Conservation (phyloP, 2,888 invertebrate genomes). For the Pollenia griseotomentosa region DNA sequence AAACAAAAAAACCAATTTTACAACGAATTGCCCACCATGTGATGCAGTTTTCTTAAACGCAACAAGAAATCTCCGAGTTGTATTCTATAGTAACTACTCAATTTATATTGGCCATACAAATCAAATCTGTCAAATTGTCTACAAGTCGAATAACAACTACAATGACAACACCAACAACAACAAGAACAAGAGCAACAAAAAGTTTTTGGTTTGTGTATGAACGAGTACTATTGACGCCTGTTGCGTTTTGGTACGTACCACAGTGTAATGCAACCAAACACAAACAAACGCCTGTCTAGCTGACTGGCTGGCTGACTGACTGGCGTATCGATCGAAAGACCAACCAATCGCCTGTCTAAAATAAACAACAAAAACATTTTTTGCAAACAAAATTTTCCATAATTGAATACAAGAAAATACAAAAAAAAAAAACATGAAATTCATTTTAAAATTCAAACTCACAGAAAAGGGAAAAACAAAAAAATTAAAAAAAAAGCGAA, state of each 20-base stretch:
- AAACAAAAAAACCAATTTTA: slow-evolving; percentile 53
- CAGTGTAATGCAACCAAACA: slow-evolving; percentile 47
- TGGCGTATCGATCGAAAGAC: slow-evolving; percentile 32
- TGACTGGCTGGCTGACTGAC: background rate
- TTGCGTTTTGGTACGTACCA: slow-evolving; percentile 73
- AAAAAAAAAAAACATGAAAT: slow-evolving; percentile 33
- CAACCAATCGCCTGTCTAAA: background rate
- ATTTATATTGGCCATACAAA: slow-evolving; percentile 71
- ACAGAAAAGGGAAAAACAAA: background rate
- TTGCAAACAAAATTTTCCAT: slow-evolving; percentile 57
- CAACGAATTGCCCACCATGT: slow-evolving; percentile 64
- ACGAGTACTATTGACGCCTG: slow-evolving; percentile 61
- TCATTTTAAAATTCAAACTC: slow-evolving; percentile 57
- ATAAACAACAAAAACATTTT: slow-evolving; percentile 34
- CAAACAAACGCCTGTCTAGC: background rate
- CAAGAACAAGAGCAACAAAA: slow-evolving; percentile 3
- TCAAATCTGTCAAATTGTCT: slow-evolving; percentile 73
- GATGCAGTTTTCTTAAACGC: slow-evolving; percentile 53
- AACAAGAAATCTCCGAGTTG: slow-evolving; percentile 45
- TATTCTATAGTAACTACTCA: slow-evolving; percentile 58
- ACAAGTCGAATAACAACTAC: slow-evolving; percentile 58
- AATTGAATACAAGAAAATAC: slow-evolving; percentile 13
- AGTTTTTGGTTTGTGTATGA: slow-evolving; percentile 38
- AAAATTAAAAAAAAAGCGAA: background rate
- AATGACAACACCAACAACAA: slow-evolving; percentile 12